phyloP scores from a whole-genome alignment of 2,797 vertebrate species.

The Prionace glauca region DNA sequence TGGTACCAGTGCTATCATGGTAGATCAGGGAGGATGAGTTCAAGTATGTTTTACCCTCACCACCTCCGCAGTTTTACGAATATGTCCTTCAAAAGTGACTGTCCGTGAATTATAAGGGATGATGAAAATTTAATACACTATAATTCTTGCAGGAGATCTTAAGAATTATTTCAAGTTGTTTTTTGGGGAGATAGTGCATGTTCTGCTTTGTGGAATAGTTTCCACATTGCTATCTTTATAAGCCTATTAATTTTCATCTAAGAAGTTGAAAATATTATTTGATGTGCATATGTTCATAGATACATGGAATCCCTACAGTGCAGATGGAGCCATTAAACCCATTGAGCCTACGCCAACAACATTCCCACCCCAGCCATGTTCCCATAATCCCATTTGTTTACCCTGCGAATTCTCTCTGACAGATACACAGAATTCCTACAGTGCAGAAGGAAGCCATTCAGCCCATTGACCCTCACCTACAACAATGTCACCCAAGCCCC shows the following conservation, averaged over 20 bases:
- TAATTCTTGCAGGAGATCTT: neutral
- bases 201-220: neutral
- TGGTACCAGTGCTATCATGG: neutral
- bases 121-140: neutral
- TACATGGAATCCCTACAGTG: too few species aligned
- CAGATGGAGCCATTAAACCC: too few species aligned
- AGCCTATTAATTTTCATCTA: neutral
- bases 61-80: neutral
- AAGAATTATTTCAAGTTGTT: neutral
- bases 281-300: too few species aligned
- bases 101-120: neutral
- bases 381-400: too few species aligned
- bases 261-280: neutral
- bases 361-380: too few species aligned
- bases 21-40: neutral
- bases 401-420: too few species aligned
- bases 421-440: too few species aligned
- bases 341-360: too few species aligned
- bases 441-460: too few species aligned
- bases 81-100: neutral
- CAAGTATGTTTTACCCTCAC: neutral
- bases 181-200: neutral
- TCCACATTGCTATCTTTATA: neutral
- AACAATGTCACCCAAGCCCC: too few species aligned
- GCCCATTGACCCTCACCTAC: too few species aligned